A percentile compares a stretch with the other conserved stretches of the same genome.
These are phyloP conservation scores for Pyrocephalus nanus DNA, from an alignment of 2,797 vertebrate species.

Conservation along the genomic window DNA sequence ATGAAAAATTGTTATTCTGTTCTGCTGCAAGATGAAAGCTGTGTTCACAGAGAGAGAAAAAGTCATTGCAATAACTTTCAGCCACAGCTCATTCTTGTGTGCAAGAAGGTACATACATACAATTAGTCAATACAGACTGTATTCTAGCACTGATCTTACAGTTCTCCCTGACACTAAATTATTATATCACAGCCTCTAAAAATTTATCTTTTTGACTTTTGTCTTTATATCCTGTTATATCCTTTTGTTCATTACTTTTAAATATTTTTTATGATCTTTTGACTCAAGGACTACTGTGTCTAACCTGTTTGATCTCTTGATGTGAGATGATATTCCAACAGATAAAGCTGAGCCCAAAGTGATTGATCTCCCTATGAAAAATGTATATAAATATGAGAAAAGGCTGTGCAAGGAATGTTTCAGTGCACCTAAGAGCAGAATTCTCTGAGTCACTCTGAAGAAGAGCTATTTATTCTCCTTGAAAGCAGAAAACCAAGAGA, in stretches of 20 bases:
- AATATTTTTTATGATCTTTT: neutral
- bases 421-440: neutral
- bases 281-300: neutral
- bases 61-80: neutral
- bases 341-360: neutral
- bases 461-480: neutral
- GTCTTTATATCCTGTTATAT: neutral
- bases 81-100: neutral
- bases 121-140: neutral
- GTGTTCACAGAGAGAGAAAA: neutral
- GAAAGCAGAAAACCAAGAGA: neutral
- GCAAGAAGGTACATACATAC: neutral
- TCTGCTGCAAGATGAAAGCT: neutral
- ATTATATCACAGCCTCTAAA: neutral
- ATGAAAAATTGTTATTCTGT: neutral
- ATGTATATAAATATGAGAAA: neutral
- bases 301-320: neutral
- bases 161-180: neutral
- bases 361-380: neutral
- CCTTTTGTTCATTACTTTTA: neutral
- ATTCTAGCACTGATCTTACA: neutral
- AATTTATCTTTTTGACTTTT: neutral
- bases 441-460: neutral
- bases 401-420: neutral
- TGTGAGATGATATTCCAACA: neutral